phyloP scores from a whole-genome alignment of 2,113 vertebrate species.

The Steatornis caripensis region DNA sequence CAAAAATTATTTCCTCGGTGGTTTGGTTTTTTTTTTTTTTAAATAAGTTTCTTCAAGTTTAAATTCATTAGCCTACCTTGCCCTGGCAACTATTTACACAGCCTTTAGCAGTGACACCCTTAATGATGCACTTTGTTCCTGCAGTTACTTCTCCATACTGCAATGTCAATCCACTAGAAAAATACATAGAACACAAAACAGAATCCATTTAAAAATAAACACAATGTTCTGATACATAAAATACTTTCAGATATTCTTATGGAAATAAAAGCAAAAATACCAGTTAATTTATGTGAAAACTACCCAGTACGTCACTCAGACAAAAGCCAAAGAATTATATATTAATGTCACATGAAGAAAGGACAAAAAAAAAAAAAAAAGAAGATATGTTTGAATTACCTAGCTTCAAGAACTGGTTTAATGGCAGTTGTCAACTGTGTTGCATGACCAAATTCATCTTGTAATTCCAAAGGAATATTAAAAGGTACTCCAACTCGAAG shows the following conservation, averaged over 20 bases:
- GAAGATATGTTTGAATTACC: conserved; percentile 52
- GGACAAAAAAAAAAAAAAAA: not conserved
- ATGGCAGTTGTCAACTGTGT: conserved; percentile 62
- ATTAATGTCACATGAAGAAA: not conserved
- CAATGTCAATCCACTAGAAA: conserved; percentile 79
- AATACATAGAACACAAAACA: not conserved
- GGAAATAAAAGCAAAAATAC: not conserved
- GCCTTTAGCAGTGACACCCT: conserved; percentile 78
- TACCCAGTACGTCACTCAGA: not conserved
- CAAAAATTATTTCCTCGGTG: not conserved
- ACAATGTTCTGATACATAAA: not conserved
- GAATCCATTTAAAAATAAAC: not conserved
- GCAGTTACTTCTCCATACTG: conserved; percentile 67
- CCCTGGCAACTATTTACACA: conserved; percentile 75
- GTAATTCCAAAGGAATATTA: conserved; percentile 80
- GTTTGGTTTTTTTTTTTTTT: not conserved
- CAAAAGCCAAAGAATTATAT: not conserved
- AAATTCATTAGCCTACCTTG: conserved; percentile 75
- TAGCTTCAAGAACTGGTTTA: conserved; percentile 78
- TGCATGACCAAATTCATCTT: conserved; percentile 82
- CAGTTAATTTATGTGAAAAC: not conserved
- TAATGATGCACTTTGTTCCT: conserved; percentile 73
- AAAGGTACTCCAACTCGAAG: conserved; percentile 84
- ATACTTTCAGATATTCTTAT: not conserved
- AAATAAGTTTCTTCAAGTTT: not conserved